Conservation (phyloP, 1,140 invertebrate genomes). For the Lepidurus packardi region DNA sequence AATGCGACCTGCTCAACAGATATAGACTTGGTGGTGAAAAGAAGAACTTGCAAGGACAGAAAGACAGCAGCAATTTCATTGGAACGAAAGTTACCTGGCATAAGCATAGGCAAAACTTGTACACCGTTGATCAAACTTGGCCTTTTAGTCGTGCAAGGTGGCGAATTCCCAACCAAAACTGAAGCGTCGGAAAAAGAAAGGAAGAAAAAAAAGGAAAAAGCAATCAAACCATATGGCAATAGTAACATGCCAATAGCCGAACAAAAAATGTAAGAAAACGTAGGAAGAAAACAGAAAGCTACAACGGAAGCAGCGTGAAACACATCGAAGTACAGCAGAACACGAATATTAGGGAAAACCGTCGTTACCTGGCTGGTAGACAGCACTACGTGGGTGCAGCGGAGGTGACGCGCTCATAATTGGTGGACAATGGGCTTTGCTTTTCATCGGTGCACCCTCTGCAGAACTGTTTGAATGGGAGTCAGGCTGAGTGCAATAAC, state of each 20-base stretch:
- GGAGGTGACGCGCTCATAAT: slow-evolving; percentile 31
- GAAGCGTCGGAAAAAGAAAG: background rate
- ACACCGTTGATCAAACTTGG: background rate
- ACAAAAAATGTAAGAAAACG: too few species aligned
- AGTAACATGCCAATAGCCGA: too few species aligned
- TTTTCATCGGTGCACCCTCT: slow-evolving; percentile 48
- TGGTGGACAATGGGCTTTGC: slow-evolving; percentile 46
- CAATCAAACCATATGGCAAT: too few species aligned
- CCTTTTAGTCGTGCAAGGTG: background rate
- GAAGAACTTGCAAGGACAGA: background rate
- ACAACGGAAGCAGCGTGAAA: too few species aligned
- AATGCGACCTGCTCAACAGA: slow-evolving; percentile 22
- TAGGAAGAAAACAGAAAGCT: too few species aligned
- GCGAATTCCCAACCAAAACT: background rate
- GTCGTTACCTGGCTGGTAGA: background rate
- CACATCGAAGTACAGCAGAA: background rate
- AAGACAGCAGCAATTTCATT: background rate
- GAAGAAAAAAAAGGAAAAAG: background rate
- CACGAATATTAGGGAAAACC: background rate
- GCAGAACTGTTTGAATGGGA: slow-evolving; percentile 57
- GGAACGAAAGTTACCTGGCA: background rate
- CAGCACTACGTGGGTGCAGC: background rate
- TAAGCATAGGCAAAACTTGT: background rate
- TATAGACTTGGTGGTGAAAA: slow-evolving; percentile 33
- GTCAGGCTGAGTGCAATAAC: slow-evolving; percentile 71